Evolutionary conservation across 2,797 vertebrate genomes (phyloP), one percentile per base, ranked within the genome.

Genomic region (Rhabdophis nuchalis): DNA sequence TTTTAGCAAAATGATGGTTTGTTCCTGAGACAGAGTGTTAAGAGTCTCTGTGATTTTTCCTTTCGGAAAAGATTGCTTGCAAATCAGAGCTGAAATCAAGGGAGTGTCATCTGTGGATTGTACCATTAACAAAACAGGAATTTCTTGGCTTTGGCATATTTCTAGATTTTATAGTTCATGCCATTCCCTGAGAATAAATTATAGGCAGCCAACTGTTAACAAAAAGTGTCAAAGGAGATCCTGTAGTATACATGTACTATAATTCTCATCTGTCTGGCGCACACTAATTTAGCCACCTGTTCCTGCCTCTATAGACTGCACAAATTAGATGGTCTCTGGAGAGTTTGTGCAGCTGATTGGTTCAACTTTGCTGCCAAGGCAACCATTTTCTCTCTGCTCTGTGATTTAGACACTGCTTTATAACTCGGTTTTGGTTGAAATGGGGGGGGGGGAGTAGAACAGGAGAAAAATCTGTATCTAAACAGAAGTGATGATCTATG

Each of bases 221-320:
- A 32, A 85, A 41, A 92, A 36, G 5, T 7, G 8, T 90, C 92
- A 23, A 92, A 91, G 23, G 89, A 96, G 87, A 92, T 92, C 92
- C 46, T 16, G 54, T 46, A n/a, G 18, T 92, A 56, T n/a, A 56
- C 27, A 87, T 89, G 94, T 90, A 93, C 64, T 92, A 92, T 95
- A 95, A 96, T 96, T 96, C 95, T 95, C 96, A 96, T 96, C 96
- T 96, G 96, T 97, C 96, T 98, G 96, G 96, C 97, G 92, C 94
- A 86, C 92, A 96, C 96, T 97, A 96, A 96, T 97, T 97, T 96
- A 96, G 96, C 98, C 98, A 98, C 98, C 98, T 98, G 98, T 97
- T 97, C 95, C 93, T 94, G 95, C 95, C 96, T 96, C 96, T 96
- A 95, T 97, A 96, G 96, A 95, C 95, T 95, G 96, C 96, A 97